Conservation (phyloP, 2,888 invertebrate genomes). For the Dendrolimus pini region DNA sequence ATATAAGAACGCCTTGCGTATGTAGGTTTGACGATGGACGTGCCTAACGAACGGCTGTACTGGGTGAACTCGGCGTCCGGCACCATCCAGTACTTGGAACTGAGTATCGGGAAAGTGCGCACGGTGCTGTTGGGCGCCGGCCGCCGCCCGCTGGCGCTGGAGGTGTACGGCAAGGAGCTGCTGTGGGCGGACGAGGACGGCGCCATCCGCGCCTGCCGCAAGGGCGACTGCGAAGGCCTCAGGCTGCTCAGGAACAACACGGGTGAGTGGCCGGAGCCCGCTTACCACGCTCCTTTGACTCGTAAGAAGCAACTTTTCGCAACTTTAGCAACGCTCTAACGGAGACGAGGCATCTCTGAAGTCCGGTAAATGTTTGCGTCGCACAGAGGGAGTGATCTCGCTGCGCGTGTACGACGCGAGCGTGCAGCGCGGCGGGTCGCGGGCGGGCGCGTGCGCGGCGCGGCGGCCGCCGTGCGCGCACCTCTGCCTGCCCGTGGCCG, state of each 20-base stretch:
- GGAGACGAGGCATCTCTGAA: too few relatives aligned
- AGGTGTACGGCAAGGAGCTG: slow-evolving; percentile 78
- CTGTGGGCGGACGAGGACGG: slow-evolving; percentile 82
- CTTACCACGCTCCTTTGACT: not conserved
- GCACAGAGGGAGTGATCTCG: slow-evolving; percentile 78
- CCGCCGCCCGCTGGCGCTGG: slow-evolving; percentile 78
- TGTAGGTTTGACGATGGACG: slow-evolving; percentile 79
- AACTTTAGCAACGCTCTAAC: too few relatives aligned
- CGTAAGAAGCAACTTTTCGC: too few relatives aligned
- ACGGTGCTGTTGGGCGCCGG: slow-evolving; percentile 43
- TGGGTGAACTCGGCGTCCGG: slow-evolving; percentile 72
- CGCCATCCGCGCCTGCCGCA: slow-evolving; percentile 79
- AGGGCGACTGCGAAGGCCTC: slow-evolving; percentile 58
- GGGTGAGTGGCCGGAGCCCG: slow-evolving; percentile 31
- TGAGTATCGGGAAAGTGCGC: slow-evolving; percentile 43
- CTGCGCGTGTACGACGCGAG: slow-evolving; percentile 84
- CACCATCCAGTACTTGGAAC: slow-evolving; percentile 78
- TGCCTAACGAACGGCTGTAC: slow-evolving; percentile 78
- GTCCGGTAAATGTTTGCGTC: too few relatives aligned
- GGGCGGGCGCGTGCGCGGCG: slow-evolving; percentile 73
- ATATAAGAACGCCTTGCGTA: not conserved
- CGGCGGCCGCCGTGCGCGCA: slow-evolving; percentile 81
- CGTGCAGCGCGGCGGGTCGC: slow-evolving; percentile 46
- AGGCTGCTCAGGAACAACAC: slow-evolving; percentile 77
- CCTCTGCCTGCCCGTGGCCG: slow-evolving; percentile 82